Percentiles rank a stretch among this genome's conserved stretches.
Evolutionary conservation across 2,888 invertebrate genomes (phyloP).

Genomic region (Kryphioiulus occultus): DNA sequence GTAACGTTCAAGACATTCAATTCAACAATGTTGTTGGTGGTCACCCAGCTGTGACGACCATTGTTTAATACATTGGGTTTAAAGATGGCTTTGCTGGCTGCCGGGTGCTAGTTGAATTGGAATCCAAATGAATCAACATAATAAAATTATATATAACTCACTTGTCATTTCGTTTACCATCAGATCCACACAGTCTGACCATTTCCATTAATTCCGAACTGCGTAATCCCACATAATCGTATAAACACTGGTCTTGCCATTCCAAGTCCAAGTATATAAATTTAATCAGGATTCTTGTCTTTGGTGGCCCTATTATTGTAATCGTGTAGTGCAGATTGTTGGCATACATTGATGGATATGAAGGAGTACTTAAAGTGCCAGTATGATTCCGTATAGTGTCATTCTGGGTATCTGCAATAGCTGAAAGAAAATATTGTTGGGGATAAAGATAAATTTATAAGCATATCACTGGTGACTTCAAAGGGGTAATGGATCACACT

Average conservation of each 20-base stretch:
- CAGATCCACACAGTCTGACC: slow-evolving; percentile 68
- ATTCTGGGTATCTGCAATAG: slow-evolving; percentile 54
- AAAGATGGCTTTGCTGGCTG: too few relatives aligned
- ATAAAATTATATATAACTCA: too few relatives aligned
- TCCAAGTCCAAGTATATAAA: slow-evolving; percentile 77
- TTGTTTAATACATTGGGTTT: too few relatives aligned
- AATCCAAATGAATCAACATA: too few relatives aligned
- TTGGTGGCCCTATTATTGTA: slow-evolving; percentile 71
- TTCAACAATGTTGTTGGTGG: too few relatives aligned
- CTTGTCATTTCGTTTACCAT: slow-evolving; percentile 40
- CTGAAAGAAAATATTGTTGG: slow-evolving; percentile 51
- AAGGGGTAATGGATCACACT: too few relatives aligned
- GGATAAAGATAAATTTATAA: background rate
- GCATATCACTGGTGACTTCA: background rate
- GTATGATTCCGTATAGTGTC: slow-evolving; percentile 60
- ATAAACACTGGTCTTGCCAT: slow-evolving; percentile 78
- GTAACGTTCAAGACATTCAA: too few relatives aligned
- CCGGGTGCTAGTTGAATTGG: too few relatives aligned
- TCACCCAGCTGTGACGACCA: too few relatives aligned
- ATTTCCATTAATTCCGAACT: slow-evolving; percentile 55
- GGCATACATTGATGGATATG: slow-evolving; percentile 75
- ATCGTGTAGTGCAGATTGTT: slow-evolving; percentile 76
- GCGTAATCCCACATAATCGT: slow-evolving; percentile 76
- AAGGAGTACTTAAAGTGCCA: slow-evolving; percentile 74
- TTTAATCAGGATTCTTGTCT: slow-evolving; percentile 73